A percentile compares a stretch with the other conserved stretches of the same genome.
These are phyloP conservation scores for Tyria jacobaeae DNA, from an alignment of 2,888 invertebrate genomes.

Conservation along the genomic window DNA sequence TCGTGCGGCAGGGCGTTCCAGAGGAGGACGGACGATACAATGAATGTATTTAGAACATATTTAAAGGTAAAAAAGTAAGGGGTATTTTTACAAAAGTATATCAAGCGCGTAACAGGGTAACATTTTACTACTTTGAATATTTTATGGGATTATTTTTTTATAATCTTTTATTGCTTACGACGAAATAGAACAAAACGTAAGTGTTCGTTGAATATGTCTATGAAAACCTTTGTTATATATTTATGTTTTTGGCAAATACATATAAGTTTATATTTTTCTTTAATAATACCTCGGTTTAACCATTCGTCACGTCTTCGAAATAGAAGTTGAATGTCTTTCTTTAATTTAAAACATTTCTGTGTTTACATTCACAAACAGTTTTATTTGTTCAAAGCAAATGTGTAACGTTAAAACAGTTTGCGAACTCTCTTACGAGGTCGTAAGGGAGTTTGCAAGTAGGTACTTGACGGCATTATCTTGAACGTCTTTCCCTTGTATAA, in stretches of 20 bases:
- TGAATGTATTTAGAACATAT: too few relatives aligned
- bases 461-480: constrained; percentile 65
- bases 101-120: neutral
- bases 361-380: constrained; percentile 30
- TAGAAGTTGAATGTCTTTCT: neutral
- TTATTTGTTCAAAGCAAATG: constrained; percentile 40
- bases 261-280: too few relatives aligned
- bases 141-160: neutral
- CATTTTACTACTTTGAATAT: neutral
- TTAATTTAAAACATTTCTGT: constrained; percentile 5
- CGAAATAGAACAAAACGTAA: neutral
- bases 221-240: too few relatives aligned
- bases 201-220: too few relatives aligned
- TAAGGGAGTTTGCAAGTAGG: too few relatives aligned
- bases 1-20: too few relatives aligned
- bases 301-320: neutral
- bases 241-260: too few relatives aligned
- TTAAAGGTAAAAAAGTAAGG: too few relatives aligned
- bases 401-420: constrained; percentile 51
- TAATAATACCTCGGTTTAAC: constrained; percentile 4
- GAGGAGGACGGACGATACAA: too few relatives aligned
- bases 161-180: neutral
- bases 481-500: constrained; percentile 65
- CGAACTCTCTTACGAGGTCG: constrained; percentile 63
- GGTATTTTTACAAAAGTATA: too few relatives aligned